Conservation (phyloP, 2,888 invertebrate genomes). For the Nomada hirtipes region DNA sequence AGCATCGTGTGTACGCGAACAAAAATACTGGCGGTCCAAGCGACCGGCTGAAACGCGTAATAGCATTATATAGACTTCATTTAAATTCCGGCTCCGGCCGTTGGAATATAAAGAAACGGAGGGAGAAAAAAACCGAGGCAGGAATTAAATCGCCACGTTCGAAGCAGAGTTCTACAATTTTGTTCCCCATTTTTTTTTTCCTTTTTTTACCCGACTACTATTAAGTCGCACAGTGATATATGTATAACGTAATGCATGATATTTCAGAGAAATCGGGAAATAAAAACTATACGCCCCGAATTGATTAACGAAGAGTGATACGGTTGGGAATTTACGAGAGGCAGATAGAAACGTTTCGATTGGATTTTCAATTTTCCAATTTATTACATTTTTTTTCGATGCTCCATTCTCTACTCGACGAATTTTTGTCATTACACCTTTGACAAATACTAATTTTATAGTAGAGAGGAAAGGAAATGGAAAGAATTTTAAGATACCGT, state of each 20-base stretch:
- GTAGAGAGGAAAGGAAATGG: neutral
- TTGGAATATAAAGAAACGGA: constrained; percentile 31
- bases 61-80: constrained; percentile 67
- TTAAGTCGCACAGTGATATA: neutral
- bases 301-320: neutral
- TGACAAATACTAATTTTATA: neutral
- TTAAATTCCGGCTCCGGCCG: constrained; percentile 62
- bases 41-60: constrained; percentile 50
- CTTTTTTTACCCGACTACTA: neutral
- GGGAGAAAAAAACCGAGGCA: constrained; percentile 34
- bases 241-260: neutral
- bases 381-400: too few species aligned
- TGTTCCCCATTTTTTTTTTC: neutral
- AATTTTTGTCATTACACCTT: too few species aligned
- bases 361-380: too few species aligned
- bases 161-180: constrained; percentile 30
- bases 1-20: constrained; percentile 29
- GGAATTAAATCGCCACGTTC: constrained; percentile 73
- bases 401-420: too few species aligned
- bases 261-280: neutral
- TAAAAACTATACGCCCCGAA: neutral
- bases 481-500: neutral
- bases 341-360: neutral
- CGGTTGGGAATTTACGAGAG: neutral
- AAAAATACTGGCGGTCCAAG: constrained; percentile 48